A percentile compares a stretch with the other conserved stretches of the same genome.
Conservation (phyloP, 2,888 invertebrate genomes). For the Andrena trimmerana region DNA sequence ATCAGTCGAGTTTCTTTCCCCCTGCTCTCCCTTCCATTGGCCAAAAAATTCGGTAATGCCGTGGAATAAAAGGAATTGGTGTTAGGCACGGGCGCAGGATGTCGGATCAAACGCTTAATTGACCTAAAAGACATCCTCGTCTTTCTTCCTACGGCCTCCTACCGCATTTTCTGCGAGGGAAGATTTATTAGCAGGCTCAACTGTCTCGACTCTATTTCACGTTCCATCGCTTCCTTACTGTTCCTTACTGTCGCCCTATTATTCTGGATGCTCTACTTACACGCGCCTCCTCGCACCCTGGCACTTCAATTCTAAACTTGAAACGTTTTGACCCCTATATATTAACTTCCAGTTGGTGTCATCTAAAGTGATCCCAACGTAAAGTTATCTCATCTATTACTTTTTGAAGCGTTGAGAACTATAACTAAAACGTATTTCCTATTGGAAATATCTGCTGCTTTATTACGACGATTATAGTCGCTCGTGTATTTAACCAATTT, state of each 20-base stretch:
- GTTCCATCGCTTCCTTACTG: slow-evolving; percentile 33
- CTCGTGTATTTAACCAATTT: no score
- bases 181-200: slow-evolving; percentile 34
- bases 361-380: no score
- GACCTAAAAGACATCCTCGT: slow-evolving; percentile 47
- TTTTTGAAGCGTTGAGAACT: no score
- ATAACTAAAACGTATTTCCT: no score
- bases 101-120: slow-evolving; percentile 45
- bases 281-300: neutral
- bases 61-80: slow-evolving; percentile 15
- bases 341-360: no score
- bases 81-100: neutral
- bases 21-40: slow-evolving; percentile 9
- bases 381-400: no score
- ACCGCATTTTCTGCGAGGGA: neutral
- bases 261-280: slow-evolving; percentile 16
- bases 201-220: slow-evolving; percentile 44
- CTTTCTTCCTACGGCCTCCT: neutral
- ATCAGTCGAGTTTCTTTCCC: slow-evolving; percentile 12
- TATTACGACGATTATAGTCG: no score
- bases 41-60: slow-evolving; percentile 30
- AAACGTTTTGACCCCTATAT: neutral
- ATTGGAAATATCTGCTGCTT: no score
- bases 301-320: neutral
- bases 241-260: slow-evolving; percentile 32